phyloP scores from a whole-genome alignment of 2,888 invertebrate genomes.

The Carabus problematicus region DNA sequence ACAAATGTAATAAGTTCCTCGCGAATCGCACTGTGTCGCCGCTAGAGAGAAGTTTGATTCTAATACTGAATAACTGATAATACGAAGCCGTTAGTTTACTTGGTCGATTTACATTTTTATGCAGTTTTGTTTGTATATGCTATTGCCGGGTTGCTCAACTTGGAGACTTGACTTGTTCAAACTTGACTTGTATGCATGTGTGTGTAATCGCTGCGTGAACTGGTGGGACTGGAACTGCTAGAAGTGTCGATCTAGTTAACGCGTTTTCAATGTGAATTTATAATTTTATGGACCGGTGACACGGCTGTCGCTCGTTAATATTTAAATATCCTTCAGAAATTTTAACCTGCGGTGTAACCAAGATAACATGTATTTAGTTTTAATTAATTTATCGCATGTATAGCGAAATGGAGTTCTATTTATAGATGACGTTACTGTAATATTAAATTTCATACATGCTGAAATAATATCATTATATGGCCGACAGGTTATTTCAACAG shows the following conservation, averaged over 20 bases:
- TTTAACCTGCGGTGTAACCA: slow-evolving; percentile 21
- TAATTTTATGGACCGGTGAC: slow-evolving; percentile 32
- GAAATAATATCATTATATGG: too few relatives aligned
- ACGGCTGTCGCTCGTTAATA: slow-evolving; percentile 28
- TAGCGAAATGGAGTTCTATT: slow-evolving; percentile 6
- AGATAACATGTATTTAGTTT: slow-evolving; percentile 35
- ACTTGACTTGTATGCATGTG: neutral
- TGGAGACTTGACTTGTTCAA: too few relatives aligned
- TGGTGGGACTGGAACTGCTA: neutral
- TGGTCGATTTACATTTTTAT: slow-evolving; percentile 10
- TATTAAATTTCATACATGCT: too few relatives aligned
- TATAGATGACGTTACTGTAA: too few relatives aligned
- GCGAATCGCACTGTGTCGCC: neutral
- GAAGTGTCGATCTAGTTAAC: slow-evolving; percentile 19
- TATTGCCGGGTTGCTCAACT: too few relatives aligned
- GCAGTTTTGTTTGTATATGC: neutral
- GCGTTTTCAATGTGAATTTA: slow-evolving; percentile 39
- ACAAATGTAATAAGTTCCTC: slow-evolving; percentile 15
- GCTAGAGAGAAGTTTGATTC: slow-evolving; percentile 5
- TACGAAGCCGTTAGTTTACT: neutral
- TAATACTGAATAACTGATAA: slow-evolving; percentile 17
- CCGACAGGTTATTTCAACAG: too few relatives aligned
- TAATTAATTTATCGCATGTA: slow-evolving; percentile 39
- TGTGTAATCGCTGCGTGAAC: neutral
- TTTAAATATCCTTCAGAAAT: slow-evolving; percentile 38